Percentiles rank a stretch among this genome's conserved stretches.
These are phyloP conservation scores for Polypedilum vanderplanki DNA, from an alignment of 1,140 invertebrate genomes.

Conservation along the genomic window DNA sequence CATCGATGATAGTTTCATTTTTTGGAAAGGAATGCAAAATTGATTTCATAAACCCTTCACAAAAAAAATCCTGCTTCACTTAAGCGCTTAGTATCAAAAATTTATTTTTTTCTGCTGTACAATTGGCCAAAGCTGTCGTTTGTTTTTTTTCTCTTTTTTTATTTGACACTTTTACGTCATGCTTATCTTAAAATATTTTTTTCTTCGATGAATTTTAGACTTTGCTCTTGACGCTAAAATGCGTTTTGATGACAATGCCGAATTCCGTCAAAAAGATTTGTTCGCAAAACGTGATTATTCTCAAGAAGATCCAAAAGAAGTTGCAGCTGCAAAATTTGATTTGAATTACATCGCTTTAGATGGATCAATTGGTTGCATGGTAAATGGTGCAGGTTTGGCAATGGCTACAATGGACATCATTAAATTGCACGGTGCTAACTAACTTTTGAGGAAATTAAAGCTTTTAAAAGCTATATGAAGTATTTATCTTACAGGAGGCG, in stretches of 20 bases:
- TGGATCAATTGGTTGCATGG: constrained; percentile 74
- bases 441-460: no score
- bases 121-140: constrained; percentile 27
- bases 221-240: constrained; percentile 93
- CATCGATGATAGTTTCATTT: background rate
- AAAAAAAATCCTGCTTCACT: background rate
- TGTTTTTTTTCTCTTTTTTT: constrained; percentile 15
- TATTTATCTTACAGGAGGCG: no score
- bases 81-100: background rate
- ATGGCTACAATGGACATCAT: constrained; percentile 99
- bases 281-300: constrained; percentile 80
- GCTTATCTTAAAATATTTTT: background rate
- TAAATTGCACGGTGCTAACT: constrained; percentile 86
- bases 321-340: constrained; percentile 84
- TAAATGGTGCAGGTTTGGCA: constrained; percentile 94
- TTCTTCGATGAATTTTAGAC: constrained; percentile 51
- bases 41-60: background rate
- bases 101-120: background rate
- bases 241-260: constrained; percentile 92
- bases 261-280: constrained; percentile 87
- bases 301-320: constrained; percentile 91
- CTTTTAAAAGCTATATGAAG: no score
- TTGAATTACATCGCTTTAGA: constrained; percentile 96
- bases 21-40: constrained; percentile 20
- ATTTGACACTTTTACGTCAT: background rate